Base-by-base conservation (phyloP, 2,113 vertebrate species). In the Anser brachyrhynchus region DNA sequence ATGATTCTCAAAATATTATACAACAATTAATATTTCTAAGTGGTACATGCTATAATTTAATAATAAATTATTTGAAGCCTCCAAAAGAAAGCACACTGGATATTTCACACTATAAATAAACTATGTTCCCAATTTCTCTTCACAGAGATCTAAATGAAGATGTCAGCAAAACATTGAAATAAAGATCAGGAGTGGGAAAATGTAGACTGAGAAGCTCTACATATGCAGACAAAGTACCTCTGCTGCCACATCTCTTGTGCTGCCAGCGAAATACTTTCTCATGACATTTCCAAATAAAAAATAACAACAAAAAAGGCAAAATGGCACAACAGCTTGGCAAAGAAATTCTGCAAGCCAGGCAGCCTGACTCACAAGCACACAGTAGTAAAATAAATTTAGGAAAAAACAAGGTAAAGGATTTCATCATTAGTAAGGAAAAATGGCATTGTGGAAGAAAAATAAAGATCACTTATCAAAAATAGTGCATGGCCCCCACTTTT, bases 91-190 rank as follows among this genome's bases (percentile, higher is more conserved):
- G 13, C 4, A 1, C 49, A 28, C 6, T 57, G 77, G 39, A n/a
- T 87, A 61, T 52, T 79, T 87, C 81, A 89, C n/a, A 43, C n/a
- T 64, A 44, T 59, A 74, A 92, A 85, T 79, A 90, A 71, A 90
- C 5, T 0, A 43, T 37, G 39, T 52, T 91, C 26, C 64, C 52
- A 22, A 46, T 77, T 77, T 86, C 16, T 88, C 80, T 84, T 90
- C 82, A 78, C 41, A 43, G 44, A 79, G 59, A 88, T 39, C 46
- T 81, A 70, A 83, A 93, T 21, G 25, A 90, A 97, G 88, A 88
- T 65, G 86, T 72, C 35, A 90, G 86, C 69, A 93, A 83, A 94
- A 95, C 57, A 86, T 69, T 21, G 23, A 74, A 88, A 35, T 49
- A 87, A 37, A 88, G 52, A 83, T 77, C 51, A 71, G n/a, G 25